Conservation (phyloP, 2,113 vertebrate genomes). For the Orthonyx spaldingii region DNA sequence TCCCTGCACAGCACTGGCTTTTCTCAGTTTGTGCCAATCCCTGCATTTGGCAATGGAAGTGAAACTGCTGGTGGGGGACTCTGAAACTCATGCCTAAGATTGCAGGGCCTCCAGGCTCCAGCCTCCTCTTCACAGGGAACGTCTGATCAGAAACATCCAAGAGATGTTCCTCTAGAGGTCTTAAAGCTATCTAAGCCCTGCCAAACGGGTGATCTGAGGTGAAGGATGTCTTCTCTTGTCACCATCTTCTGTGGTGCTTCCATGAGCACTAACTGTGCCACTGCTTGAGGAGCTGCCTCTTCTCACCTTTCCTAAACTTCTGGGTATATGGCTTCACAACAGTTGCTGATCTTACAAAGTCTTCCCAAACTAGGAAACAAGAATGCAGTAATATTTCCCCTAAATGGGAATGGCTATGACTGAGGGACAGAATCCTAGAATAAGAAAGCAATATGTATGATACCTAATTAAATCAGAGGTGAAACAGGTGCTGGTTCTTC, state of each 20-base stretch:
- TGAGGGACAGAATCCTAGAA: neutral
- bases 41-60: rapidly evolving
- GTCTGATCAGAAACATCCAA: neutral
- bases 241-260: neutral
- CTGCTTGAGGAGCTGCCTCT: neutral
- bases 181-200: neutral
- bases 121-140: neutral
- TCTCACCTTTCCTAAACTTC: neutral
- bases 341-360: neutral
- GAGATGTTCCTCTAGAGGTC: neutral
- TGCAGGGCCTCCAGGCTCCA: neutral
- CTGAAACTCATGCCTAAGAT: neutral
- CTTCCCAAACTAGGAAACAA: neutral
- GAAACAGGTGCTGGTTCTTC: neutral
- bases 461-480: neutral
- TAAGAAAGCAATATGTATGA: neutral
- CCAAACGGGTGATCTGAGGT: neutral
- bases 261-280: neutral
- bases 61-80: neutral
- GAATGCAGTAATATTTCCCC: neutral
- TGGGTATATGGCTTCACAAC: neutral
- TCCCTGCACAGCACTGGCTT: neutral
- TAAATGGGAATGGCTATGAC: neutral
- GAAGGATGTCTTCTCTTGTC: neutral
- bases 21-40: neutral